Base-by-base conservation (phyloP, 2,888 invertebrate genomes). In the Caenorhabditis auriculariae region DNA sequence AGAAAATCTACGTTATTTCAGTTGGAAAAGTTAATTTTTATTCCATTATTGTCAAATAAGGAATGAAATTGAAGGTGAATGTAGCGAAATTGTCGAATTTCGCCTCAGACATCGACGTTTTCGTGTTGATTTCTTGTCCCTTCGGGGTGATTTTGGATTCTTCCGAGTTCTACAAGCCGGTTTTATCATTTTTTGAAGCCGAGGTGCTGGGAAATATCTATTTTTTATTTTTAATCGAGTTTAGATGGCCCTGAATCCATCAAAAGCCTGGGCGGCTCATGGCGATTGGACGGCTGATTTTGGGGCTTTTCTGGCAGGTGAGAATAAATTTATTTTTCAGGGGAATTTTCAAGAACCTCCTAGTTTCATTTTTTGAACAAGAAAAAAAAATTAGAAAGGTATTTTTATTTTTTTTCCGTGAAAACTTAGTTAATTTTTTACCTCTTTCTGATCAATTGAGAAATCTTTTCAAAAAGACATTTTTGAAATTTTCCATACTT, bases 61-160 rank as follows among this genome's bases (percentile, higher is more conserved):
- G n/a, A n/a, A n/a, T n/a, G n/a, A n/a, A n/a, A 35, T 54, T 72
- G 37, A 49, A 76, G 76, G 60, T 93, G 3, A 95, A 92, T 85
- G 89, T 91, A 12, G 89, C 91, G 0, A 98, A 98, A 83, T 84
- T 98, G 60, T 93, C 93, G 0, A 98, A 98, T 84, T 93, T 95
- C 82, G 88, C 90, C 53, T 88, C 89, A 51, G 82, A 82, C 39
- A 89, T 96, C 66, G 94, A 96, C 79, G 87, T 90, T 41, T 98
- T 91, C 84, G 90, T 94, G 0, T 86, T 91, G 76, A 88, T 98
- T 49, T 89, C 93, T 0, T 98, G 96, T 81, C 88, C 93, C 2
- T 91, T 93, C 83, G 93, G 90, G 79, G 89, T 90, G 19, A 71
- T 86, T 66, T 86, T 93, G 38, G 77, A 82, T 50, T 89, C 88